phyloP scores from a whole-genome alignment of 2,888 invertebrate genomes.

The Nemurella pictetii region DNA sequence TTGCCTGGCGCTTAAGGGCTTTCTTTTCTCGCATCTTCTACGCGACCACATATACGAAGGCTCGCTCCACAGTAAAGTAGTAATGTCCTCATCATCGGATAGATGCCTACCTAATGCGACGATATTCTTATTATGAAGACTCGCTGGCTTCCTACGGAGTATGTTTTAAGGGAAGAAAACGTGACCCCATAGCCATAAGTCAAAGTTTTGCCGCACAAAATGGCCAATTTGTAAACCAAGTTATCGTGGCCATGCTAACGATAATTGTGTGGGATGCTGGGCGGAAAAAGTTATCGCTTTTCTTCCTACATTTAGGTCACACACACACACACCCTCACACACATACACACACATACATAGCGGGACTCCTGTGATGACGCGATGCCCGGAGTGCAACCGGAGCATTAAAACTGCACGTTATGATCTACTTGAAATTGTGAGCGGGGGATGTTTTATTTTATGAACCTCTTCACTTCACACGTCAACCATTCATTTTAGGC shows the following conservation, averaged over 20 bases:
- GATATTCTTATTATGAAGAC: background rate
- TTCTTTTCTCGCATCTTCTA: background rate
- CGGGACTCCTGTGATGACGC: too few species aligned
- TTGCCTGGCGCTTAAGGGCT: background rate
- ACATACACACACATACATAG: too few species aligned
- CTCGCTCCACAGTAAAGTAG: background rate
- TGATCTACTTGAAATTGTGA: background rate
- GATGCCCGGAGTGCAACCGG: background rate
- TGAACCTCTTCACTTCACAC: slow-evolving; percentile 14
- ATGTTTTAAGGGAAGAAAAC: background rate
- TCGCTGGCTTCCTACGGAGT: background rate
- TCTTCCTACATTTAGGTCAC: background rate
- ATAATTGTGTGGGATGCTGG: background rate
- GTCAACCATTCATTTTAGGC: slow-evolving; percentile 9
- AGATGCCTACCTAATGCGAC: background rate
- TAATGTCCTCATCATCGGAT: background rate
- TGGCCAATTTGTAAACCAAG: slow-evolving; percentile 8
- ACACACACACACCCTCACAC: too few species aligned
- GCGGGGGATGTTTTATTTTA: background rate
- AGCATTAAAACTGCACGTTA: background rate
- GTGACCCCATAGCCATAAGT: background rate
- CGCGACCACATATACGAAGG: background rate
- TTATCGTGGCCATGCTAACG: slow-evolving; percentile 10
- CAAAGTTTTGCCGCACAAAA: background rate
- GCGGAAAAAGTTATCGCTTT: slow-evolving; percentile 7